Base-by-base conservation (phyloP, 1,140 invertebrate species). In the Cyrtorhinus lividipennis region DNA sequence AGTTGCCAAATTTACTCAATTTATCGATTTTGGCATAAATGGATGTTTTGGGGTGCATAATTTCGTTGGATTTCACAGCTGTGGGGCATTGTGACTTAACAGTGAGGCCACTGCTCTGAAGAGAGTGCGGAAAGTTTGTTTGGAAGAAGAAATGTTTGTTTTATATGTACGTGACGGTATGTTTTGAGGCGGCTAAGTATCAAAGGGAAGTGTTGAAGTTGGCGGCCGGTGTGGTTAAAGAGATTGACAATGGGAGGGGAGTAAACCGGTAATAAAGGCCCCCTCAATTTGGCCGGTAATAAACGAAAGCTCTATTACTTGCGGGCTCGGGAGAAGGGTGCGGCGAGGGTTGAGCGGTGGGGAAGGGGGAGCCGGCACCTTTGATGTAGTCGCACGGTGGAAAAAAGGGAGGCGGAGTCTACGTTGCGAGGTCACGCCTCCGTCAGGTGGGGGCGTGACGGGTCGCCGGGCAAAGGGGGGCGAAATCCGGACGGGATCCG, bases 241-340 rank as follows among this genome's bases (percentile, higher is more conserved):
- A 59, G 58, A 59, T 59, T 59, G 58, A 59, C 58, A 59, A 59
- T 59, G 58, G 58, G 58, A 59, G 24, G n/a, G 58, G 24, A 59
- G 27, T 57, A 24, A 27, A 59, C 24, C 58, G 58, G 58, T 26
- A 15, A 30, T 27, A 27, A 59, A 59, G 58, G 25, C n/a, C 24
- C 27, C 58, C 24, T 59, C 58, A 59, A 59, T 59, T 59, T 59
- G 58, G 24, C 26, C 58, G 58, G 58, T 59, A 59, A 59, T 59
- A 59, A 59, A 59, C 58, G 58, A 59, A 59, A 59, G 58, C 24
- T 59, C 58, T 59, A 59, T 59, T 59, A 59, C 26, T 30, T n/a
- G 58, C 10, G 24, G 5, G 24, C 24, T 24, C 27, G n/a, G 58
- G 24, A 15, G 56, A 57, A 24, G 24, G 15, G 24, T 13, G 56